Evolutionary conservation across 2,797 vertebrate genomes (phyloP).

Genomic region (Eidolon dupreanum): DNA sequence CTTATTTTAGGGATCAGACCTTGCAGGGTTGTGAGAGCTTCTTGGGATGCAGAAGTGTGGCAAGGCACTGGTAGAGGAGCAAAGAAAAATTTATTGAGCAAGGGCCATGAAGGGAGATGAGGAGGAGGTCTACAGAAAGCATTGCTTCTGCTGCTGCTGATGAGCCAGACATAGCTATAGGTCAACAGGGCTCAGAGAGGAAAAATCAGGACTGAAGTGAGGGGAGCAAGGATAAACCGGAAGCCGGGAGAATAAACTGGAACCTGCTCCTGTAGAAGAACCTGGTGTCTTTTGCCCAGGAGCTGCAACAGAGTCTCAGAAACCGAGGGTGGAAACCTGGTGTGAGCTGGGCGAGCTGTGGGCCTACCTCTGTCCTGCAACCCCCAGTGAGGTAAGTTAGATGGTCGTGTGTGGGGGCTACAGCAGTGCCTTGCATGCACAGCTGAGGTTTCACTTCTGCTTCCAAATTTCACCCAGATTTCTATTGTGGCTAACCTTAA

Average conservation of each 20-base stretch:
- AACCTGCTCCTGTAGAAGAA: background rate
- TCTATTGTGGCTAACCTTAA: background rate
- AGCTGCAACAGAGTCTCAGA: background rate
- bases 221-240: background rate
- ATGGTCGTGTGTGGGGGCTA: no score
- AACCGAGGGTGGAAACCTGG: background rate
- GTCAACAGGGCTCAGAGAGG: background rate
- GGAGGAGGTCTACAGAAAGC: background rate
- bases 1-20: background rate
- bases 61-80: background rate
- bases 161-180: background rate
- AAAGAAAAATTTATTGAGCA: background rate
- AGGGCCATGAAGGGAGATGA: background rate
- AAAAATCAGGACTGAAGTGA: background rate
- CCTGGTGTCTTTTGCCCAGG: background rate
- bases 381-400: background rate
- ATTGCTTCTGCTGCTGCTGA: fast-evolving
- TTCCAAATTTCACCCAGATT: background rate
- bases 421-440: background rate
- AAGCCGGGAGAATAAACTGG: background rate
- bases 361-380: background rate
- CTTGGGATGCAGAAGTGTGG: background rate
- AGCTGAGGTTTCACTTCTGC: background rate
- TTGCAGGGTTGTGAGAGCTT: background rate
- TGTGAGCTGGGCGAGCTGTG: no score